Percentiles rank a stretch among this genome's conserved stretches.
phyloP scores from a whole-genome alignment of 2,888 invertebrate genomes.

The Drosophila anomelani region DNA sequence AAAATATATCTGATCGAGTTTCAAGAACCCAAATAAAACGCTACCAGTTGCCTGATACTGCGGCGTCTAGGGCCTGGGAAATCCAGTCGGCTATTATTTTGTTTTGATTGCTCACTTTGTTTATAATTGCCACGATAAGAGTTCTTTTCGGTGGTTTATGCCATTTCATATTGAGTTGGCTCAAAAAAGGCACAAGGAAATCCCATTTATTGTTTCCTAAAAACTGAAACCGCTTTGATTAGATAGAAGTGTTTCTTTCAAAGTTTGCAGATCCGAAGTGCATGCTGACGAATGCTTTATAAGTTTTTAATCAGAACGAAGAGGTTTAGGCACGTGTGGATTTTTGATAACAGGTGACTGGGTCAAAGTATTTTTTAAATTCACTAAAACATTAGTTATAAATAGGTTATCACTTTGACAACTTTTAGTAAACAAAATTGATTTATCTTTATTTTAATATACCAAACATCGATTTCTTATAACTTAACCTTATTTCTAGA shows the following conservation, averaged over 20 bases:
- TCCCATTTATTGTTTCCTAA: conserved; percentile 8
- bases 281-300: neutral
- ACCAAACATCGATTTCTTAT: neutral
- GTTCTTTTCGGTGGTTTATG: neutral
- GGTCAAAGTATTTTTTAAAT: neutral
- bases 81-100: conserved; percentile 8
- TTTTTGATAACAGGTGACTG: neutral
- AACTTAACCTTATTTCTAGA: no score
- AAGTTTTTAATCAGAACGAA: neutral
- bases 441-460: neutral
- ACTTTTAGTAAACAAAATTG: neutral
- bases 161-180: conserved; percentile 6
- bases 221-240: conserved; percentile 8
- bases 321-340: neutral
- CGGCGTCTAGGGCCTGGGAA: conserved; percentile 21
- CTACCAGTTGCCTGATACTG: neutral
- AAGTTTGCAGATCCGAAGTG: neutral
- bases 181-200: conserved; percentile 5
- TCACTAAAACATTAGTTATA: neutral
- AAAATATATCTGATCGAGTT: conserved; percentile 15
- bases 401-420: neutral
- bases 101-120: conserved; percentile 29
- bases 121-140: conserved; percentile 11
- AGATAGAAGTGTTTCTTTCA: conserved; percentile 5
- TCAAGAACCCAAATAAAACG: conserved; percentile 11